Evolutionary conservation across 2,797 vertebrate species (phyloP).

Genomic region (Myotis findleyi): DNA sequence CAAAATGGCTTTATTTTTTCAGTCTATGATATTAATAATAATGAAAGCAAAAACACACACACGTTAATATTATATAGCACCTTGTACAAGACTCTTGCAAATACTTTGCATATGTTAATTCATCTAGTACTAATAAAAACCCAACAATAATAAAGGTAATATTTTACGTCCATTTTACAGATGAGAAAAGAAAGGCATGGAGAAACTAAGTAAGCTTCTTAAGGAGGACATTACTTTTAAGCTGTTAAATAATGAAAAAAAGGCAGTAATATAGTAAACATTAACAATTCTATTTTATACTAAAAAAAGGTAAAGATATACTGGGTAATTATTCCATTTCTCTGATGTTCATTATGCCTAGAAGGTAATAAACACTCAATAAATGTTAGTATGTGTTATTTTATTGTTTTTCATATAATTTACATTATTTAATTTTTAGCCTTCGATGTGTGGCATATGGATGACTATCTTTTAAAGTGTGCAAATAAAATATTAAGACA

Average conservation of each 20-base stretch:
- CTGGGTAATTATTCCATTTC: background rate
- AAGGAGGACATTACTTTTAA: background rate
- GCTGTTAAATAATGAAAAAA: conserved; percentile 24
- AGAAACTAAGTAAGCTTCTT: background rate
- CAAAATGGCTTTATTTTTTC: background rate
- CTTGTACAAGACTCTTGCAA: background rate
- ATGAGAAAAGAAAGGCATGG: background rate
- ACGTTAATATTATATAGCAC: background rate
- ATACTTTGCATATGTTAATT: background rate
- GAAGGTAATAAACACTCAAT: background rate
- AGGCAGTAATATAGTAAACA: background rate
- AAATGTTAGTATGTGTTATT: background rate
- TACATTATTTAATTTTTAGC: background rate
- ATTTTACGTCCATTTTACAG: background rate
- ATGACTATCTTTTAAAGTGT: background rate
- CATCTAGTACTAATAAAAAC: background rate
- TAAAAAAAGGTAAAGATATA: conserved; percentile 46
- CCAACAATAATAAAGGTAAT: background rate
- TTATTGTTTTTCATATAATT: background rate
- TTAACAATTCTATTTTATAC: background rate
- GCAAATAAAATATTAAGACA: background rate
- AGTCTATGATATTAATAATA: background rate
- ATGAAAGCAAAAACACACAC: background rate
- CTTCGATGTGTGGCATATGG: background rate
- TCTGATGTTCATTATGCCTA: background rate